Base-by-base conservation (phyloP, 2,888 invertebrate genomes). In the Caenorhabditis uteleia region DNA sequence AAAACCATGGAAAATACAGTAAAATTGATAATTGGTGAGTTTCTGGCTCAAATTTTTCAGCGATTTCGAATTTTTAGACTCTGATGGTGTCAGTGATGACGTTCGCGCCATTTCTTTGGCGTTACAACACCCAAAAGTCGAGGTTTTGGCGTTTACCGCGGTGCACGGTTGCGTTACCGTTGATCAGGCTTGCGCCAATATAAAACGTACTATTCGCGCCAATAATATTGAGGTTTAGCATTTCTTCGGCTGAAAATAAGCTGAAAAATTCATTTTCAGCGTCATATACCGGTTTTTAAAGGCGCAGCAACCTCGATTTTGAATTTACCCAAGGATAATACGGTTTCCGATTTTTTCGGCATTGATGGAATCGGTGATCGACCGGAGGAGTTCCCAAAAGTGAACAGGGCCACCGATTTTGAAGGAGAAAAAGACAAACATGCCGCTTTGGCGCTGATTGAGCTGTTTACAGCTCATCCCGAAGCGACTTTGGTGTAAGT, bases 81-180 rank as follows among this genome's bases (percentile, higher is more conserved):
- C 78, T 20, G 80, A 80, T 43, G 80, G 77, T 4, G 77, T 80
- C 7, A 60, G 64, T 6, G 80, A 80, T 58, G 80, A 80, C 53
- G 67, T 78, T 16, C 36, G 77, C 40, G 80, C 80, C 1, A 73
- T 80, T 31, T 71, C 75, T 0, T 29, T 80, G 43, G 80, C 80
- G 14, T 56, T 80, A 7, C 59, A 65, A 50, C 65, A 65, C 23
- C 65, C 65, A 14, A 49, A 55, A 33, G 48, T 47, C 0, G 45
- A 65, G 10, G 46, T 65, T 23, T 14, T 62, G 16, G 79, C 77
- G 2, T 65, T 79, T 54, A 75, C 75, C 1, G 65, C 73, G 1
- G 66, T 71, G 3, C 70, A 70, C 34, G 79, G 79, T 21, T 79
- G 79, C 62, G 73, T 77, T 18, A 61, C 67, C 12, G 79, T 72